These are phyloP conservation scores for Myanophis thanlyinensis DNA, from an alignment of 2,113 vertebrate species.

Conservation along the genomic window DNA sequence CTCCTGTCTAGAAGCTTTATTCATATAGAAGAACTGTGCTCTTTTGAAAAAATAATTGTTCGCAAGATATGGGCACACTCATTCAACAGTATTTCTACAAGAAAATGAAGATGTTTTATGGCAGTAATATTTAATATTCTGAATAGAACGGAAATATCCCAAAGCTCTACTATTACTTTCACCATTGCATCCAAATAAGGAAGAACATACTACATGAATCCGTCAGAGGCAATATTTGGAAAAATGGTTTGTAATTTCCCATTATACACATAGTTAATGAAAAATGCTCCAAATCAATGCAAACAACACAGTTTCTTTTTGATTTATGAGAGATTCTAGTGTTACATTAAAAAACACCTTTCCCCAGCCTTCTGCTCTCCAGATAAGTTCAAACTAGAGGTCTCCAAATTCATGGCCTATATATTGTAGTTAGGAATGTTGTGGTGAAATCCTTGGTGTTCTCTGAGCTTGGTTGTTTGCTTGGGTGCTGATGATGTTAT, in stretches of 20 bases:
- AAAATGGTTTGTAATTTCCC: not conserved
- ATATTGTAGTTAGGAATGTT: not conserved
- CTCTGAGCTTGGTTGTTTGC: too few relatives aligned
- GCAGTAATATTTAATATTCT: not conserved
- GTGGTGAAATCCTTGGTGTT: not conserved
- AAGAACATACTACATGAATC: not conserved
- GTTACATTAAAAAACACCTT: not conserved
- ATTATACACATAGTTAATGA: not conserved
- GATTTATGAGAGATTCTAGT: not conserved
- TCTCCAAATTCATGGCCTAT: too few relatives aligned
- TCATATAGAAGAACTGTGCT: not conserved
- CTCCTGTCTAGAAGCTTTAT: not conserved
- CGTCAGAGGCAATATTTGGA: not conserved
- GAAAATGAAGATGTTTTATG: not conserved
- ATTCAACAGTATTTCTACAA: not conserved
- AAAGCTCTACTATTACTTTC: not conserved
- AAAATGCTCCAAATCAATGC: not conserved
- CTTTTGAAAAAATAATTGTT: not conserved
- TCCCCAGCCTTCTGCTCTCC: not conserved
- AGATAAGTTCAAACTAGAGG: not conserved
- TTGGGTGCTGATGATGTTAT: too few relatives aligned
- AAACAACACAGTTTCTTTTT: not conserved
- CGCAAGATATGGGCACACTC: not conserved
- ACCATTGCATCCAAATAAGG: not conserved
- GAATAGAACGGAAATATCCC: not conserved